phyloP scores from a whole-genome alignment of 2,888 invertebrate genomes.

The Polydrusus cervinus region DNA sequence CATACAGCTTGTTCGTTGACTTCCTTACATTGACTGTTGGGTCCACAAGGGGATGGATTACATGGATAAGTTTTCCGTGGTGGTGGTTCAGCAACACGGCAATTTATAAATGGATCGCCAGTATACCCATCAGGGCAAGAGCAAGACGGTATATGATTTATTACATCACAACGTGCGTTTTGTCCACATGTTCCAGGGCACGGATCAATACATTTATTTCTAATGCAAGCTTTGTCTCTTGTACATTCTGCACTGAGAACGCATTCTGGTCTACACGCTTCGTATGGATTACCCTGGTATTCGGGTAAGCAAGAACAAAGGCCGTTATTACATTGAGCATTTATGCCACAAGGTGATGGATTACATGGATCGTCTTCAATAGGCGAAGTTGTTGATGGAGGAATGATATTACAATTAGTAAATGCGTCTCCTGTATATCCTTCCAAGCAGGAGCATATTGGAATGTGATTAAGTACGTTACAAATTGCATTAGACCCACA shows the following conservation, averaged over 20 bases:
- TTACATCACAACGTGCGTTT: conserved; percentile 81
- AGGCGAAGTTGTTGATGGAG: conserved; percentile 69
- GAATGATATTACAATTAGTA: conserved; percentile 78
- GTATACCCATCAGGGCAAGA: conserved; percentile 80
- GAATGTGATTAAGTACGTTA: conserved; percentile 85
- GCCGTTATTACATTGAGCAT: conserved; percentile 79
- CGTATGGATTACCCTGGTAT: conserved; percentile 80
- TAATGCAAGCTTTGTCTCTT: conserved; percentile 78
- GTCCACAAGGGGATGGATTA: conserved; percentile 73
- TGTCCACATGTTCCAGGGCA: conserved; percentile 82
- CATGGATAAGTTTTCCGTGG: conserved; percentile 69
- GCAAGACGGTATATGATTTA: conserved; percentile 83
- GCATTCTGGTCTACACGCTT: conserved; percentile 82
- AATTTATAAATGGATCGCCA: conserved; percentile 74
- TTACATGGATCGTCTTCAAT: conserved; percentile 75
- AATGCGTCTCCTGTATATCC: conserved; percentile 89
- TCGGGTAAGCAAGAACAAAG: conserved; percentile 77
- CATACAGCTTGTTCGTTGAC: conserved; percentile 73
- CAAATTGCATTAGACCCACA: conserved; percentile 88
- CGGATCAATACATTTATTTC: conserved; percentile 81
- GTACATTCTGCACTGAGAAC: conserved; percentile 80
- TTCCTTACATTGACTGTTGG: conserved; percentile 74
- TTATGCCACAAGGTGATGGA: conserved; percentile 85
- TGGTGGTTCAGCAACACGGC: conserved; percentile 62
- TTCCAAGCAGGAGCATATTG: conserved; percentile 85